Evolutionary conservation across 2,797 vertebrate species (phyloP), one percentile per base, ranked within the genome.

Genomic region (Peromyscus aztecus): DNA sequence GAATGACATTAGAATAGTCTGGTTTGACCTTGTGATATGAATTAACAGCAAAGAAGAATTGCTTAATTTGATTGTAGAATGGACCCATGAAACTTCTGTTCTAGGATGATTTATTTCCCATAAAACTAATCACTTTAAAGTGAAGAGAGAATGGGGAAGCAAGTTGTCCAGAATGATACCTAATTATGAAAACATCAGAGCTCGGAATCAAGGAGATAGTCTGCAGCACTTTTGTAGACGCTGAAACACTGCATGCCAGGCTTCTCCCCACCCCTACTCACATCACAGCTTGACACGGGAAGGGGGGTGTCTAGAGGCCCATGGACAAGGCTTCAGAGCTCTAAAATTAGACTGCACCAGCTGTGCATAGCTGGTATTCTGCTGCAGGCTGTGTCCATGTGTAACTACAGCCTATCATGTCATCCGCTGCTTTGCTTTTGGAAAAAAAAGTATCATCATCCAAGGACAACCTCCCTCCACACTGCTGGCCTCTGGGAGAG

Each of bases 261-360:
- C 31, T 77, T 19, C 27, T 5, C 23, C 23, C 8, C 19, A 6
- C 10, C 40, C 46, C 63, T 21, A 91, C 34, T 91, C 55, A 65
- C 40, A 89, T n/a, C 94, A 61, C 27, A 92, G 92, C 55, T n/a
- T 21, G 19, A 91, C n/a, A 55, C 34, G 24, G 52, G 65, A 14
- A 21, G 40, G 23, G 24, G 65, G 52, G 75, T 93, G 93, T 97
- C 96, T 85, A 93, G 80, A 83, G 65, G 63, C 43, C 24, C 43
- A 57, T 57, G 57, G 75, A 85, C 57, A 46, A 94, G 73, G 27
- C 71, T 89, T 77, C 57, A 89, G 73, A 92, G 82, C 27, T 88
- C 88, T 97, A 87, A 96, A 96, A 95, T 97, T 96, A 97, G 89
- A 93, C 4, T 6, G 1, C 34, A 82, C 82, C 91, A 96, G 94